phyloP scores from a whole-genome alignment of 2,113 vertebrate genomes.

The Sander vitreus region DNA sequence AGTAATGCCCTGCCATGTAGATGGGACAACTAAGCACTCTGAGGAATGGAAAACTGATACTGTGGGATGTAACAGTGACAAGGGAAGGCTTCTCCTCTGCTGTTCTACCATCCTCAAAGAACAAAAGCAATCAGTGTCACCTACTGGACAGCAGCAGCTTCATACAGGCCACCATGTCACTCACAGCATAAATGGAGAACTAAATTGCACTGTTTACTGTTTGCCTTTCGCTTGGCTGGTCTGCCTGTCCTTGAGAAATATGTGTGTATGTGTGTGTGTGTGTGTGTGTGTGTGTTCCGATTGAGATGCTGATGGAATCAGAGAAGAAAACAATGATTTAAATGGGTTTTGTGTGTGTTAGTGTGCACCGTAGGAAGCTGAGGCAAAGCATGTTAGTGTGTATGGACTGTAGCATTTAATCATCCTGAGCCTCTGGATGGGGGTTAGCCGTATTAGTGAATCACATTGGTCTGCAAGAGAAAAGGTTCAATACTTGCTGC shows the following conservation, averaged over 20 bases:
- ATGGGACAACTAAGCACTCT: background rate
- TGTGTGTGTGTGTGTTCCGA: constrained; percentile 2
- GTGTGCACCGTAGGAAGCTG: constrained; percentile 1
- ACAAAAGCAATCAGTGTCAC: constrained; percentile 27
- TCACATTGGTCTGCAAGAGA: constrained; percentile 45
- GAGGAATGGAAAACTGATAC: background rate
- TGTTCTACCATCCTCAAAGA: constrained; percentile 3
- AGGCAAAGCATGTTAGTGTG: constrained; percentile 28
- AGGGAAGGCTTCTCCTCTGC: background rate
- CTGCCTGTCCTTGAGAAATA: constrained; percentile 34
- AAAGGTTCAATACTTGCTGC: constrained; percentile 52
- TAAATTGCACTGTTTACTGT: constrained; percentile 2
- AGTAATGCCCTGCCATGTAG: background rate
- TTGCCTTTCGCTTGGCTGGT: background rate
- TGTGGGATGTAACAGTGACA: background rate
- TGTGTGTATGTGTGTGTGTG: background rate
- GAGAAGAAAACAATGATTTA: background rate
- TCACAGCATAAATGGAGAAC: background rate
- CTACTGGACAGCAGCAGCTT: constrained; percentile 16
- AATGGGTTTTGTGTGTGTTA: constrained; percentile 14
- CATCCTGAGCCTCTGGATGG: constrained; percentile 51
- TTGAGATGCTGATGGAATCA: background rate
- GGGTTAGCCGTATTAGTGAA: constrained; percentile 58
- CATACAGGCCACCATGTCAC: constrained; percentile 1
- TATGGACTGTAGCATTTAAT: constrained; percentile 45